phyloP scores from a whole-genome alignment of 2,888 invertebrate species.

The Zelleria hepariella region DNA sequence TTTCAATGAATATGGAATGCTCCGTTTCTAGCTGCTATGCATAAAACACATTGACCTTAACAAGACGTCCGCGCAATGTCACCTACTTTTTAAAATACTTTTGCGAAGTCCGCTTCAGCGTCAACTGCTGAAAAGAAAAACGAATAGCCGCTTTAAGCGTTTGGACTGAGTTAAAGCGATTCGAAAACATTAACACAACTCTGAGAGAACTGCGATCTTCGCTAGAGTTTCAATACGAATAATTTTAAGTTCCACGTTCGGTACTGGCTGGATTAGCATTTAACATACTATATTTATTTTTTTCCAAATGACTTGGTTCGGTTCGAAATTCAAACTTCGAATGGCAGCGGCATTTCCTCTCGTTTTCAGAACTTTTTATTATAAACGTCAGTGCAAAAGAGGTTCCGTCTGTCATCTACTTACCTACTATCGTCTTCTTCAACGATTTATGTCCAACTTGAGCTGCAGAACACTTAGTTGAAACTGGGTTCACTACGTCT shows the following conservation, averaged over 20 bases:
- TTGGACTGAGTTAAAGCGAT: neutral
- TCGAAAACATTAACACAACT: slow-evolving; percentile 1
- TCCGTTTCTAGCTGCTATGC: neutral
- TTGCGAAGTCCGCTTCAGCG: neutral
- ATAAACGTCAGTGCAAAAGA: neutral
- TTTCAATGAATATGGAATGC: neutral
- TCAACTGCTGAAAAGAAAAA: neutral
- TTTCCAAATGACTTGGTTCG: neutral
- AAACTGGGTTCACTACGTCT: no score
- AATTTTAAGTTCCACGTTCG: neutral
- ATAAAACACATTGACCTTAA: slow-evolving; percentile 4
- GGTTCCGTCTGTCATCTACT: neutral
- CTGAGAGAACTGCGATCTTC: neutral
- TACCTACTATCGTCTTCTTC: no score
- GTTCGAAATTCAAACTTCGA: neutral
- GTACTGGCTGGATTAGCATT: neutral
- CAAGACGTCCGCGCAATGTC: neutral
- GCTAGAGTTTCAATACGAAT: neutral
- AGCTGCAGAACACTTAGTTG: no score
- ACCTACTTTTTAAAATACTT: slow-evolving; percentile 3
- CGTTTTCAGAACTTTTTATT: neutral
- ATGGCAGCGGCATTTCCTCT: neutral
- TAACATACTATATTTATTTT: neutral
- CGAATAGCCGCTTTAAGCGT: neutral
- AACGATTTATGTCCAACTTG: no score